A percentile compares a stretch with the other conserved stretches of the same genome.
Evolutionary conservation across 1,140 invertebrate species (phyloP).

Genomic region (Drosophila pachea): DNA sequence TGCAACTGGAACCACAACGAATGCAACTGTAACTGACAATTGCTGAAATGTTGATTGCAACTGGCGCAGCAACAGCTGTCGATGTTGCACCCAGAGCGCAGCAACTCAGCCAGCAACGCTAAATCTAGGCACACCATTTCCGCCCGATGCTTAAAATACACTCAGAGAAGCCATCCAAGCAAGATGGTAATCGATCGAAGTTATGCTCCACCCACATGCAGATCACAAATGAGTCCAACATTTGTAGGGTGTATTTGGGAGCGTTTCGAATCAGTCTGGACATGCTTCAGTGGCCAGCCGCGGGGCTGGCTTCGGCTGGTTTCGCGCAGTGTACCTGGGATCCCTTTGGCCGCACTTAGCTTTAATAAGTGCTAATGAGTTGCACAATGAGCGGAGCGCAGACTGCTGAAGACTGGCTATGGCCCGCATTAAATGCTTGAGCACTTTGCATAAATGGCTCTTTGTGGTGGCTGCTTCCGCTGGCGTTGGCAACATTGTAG

Average conservation of each 20-base stretch:
- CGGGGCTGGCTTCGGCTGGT: not conserved
- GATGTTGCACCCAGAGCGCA: conserved; percentile 12
- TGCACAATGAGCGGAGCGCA: conserved; percentile 47
- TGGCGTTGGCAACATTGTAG: conserved; percentile 62
- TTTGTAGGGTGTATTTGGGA: not conserved
- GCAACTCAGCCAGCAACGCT: conserved; percentile 3
- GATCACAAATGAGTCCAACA: too few species aligned
- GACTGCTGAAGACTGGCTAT: conserved; percentile 4
- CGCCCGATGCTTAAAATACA: conserved; percentile 8
- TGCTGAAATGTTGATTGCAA: conserved; percentile 69
- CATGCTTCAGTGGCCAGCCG: not conserved
- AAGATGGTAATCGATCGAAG: too few species aligned
- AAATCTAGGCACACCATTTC: conserved; percentile 44
- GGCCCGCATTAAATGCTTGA: conserved; percentile 43
- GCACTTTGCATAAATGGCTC: conserved; percentile 60
- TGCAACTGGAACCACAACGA: conserved; percentile 25
- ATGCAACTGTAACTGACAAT: conserved; percentile 57
- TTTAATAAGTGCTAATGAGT: conserved; percentile 78
- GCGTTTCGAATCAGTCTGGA: not conserved
- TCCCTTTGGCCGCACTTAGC: conserved; percentile 42
- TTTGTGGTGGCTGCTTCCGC: conserved; percentile 56
- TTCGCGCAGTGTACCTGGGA: conserved; percentile 2
- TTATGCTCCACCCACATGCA: too few species aligned
- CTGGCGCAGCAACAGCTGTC: conserved; percentile 23
- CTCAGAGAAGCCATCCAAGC: not conserved